Base-by-base conservation (phyloP, 2,888 invertebrate species). In the Phorcus lineatus region DNA sequence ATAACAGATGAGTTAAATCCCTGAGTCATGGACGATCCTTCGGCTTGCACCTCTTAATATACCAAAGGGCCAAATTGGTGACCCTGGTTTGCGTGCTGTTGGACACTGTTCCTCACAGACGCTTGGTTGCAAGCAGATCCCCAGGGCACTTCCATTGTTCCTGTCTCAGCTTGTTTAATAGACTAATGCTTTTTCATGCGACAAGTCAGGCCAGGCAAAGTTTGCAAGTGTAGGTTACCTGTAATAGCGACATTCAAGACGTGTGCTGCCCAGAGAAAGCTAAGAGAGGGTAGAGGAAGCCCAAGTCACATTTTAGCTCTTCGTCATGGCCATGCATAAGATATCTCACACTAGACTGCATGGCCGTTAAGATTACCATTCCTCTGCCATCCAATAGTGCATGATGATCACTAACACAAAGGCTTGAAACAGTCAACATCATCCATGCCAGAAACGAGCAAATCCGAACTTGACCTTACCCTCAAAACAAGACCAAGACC, bases 181-280 rank as follows among this genome's bases (percentile, higher is more conserved):
- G 40, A 70, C 36, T 70, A 40, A 70, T 70, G 40, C 70, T n/a
- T 70, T 70, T 70, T 36, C 70, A 36, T 9, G 70, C 28, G 70
- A 70, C 70, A 31, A 36, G 28, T 19, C n/a, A 70, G 70, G 31
- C 70, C 70, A 31, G 19, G 70, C 19, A 47, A 13, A 70, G 36
- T n/a, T 36, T 19, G 11, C 36, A 40, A 67, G 70, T 70, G 40
- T 70, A 22, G 16, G 40, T 70, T 70, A 31, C 70, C 11, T 19
- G 70, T 70, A 70, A 70, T 70, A 70, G 70, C 36, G 70, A 70
- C 70, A 70, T 36, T 36, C 19, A 70, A 70, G 70, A 70, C 40
- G 16, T 67, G 28, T 40, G 70, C 36, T 70, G 40, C 70, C 36
- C 19, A 70, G 31, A 36, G 70, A 70, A 70, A 70, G 36, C 70